Evolutionary conservation across 2,888 invertebrate species (phyloP).

Genomic region (Ophioninae sp.): DNA sequence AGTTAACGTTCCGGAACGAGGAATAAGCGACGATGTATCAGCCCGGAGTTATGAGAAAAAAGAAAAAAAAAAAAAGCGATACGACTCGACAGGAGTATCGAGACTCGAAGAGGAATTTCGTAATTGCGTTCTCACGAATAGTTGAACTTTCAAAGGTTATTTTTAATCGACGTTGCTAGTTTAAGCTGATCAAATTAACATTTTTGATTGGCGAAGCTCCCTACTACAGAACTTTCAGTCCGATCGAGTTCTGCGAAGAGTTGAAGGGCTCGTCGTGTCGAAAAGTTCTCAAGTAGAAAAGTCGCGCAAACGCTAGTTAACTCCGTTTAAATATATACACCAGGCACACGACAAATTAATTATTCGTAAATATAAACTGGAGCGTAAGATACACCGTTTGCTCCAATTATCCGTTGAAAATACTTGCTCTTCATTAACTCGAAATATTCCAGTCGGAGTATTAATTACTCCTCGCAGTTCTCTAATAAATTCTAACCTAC

Average conservation of each 20-base stretch:
- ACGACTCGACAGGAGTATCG: slow-evolving; percentile 10
- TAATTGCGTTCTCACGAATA: slow-evolving; percentile 9
- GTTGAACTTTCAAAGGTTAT: slow-evolving; percentile 22
- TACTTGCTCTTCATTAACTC: neutral
- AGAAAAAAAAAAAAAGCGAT: neutral
- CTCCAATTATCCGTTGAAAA: neutral
- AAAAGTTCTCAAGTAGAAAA: slow-evolving; percentile 13
- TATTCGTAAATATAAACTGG: neutral
- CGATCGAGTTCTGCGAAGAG: slow-evolving; percentile 5
- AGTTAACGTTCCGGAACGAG: slow-evolving; percentile 23
- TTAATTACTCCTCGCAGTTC: neutral
- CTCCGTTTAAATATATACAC: neutral
- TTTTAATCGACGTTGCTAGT: neutral
- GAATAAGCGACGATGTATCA: slow-evolving; percentile 10
- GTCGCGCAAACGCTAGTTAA: neutral
- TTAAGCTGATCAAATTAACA: neutral
- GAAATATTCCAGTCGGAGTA: neutral
- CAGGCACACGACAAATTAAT: neutral
- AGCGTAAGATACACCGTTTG: neutral
- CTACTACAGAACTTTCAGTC: neutral
- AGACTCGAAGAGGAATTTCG: slow-evolving; percentile 12
- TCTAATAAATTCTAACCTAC: neutral
- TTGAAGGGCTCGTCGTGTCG: neutral
- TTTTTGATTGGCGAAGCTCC: slow-evolving; percentile 9
- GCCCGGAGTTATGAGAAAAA: slow-evolving; percentile 14